phyloP scores from a whole-genome alignment of 1,140 invertebrate species.

The Caerostris extrusa region DNA sequence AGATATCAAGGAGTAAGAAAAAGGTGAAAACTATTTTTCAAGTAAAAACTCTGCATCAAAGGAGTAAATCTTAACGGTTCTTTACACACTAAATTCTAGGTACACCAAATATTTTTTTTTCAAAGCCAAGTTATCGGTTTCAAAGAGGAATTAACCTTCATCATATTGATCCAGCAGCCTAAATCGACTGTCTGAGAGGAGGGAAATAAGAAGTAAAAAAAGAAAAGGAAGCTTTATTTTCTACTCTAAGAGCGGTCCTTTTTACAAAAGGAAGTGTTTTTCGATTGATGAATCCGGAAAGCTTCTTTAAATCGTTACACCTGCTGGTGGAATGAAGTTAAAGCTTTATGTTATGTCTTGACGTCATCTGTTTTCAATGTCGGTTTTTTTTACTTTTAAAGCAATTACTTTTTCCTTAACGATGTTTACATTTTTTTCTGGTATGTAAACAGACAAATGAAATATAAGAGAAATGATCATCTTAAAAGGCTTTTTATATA shows the following conservation, averaged over 20 bases:
- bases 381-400: too few species aligned
- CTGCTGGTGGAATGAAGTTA: not conserved
- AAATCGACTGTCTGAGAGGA: conserved; percentile 45
- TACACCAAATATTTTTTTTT: conserved; percentile 6
- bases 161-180: conserved; percentile 55
- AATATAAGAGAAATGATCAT: too few species aligned
- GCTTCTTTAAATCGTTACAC: not conserved
- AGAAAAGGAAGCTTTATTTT: not conserved
- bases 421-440: too few species aligned
- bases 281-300: conserved; percentile 30
- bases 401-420: too few species aligned
- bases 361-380: conserved; percentile 26
- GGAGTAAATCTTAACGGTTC: conserved; percentile 60
- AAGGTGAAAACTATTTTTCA: not conserved
- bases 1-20: conserved; percentile 37
- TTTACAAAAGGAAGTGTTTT: conserved; percentile 3
- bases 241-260: not conserved
- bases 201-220: not conserved
- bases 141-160: conserved; percentile 58
- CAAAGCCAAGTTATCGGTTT: conserved; percentile 62
- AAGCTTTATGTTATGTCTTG: not conserved
- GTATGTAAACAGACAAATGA: too few species aligned
- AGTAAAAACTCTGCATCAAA: not conserved
- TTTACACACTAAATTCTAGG: not conserved
- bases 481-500: too few species aligned